Conservation (phyloP, 2,113 vertebrate genomes). For the Bubalus kerabau region DNA sequence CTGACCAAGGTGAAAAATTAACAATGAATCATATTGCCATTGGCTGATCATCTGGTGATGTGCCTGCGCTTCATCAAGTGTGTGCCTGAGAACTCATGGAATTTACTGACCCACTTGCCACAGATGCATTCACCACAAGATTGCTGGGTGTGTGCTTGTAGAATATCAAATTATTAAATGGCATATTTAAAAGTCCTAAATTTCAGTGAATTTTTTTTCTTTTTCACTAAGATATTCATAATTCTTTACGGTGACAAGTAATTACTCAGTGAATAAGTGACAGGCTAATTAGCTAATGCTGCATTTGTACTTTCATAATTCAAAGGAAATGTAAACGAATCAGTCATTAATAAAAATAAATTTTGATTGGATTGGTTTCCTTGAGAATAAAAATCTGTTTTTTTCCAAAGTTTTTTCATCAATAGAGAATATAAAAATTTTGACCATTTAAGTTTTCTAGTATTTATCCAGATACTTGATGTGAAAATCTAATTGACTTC, state of each 20-base stretch:
- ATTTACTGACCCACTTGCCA: neutral
- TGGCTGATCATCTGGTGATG: neutral
- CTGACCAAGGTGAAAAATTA: slow-evolving; percentile 72
- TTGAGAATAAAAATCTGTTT: neutral
- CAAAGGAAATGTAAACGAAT: neutral
- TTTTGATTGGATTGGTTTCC: neutral
- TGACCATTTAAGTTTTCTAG: neutral
- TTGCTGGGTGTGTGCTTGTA: neutral
- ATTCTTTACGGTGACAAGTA: neutral
- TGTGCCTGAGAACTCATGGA: neutral
- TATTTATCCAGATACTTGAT: neutral
- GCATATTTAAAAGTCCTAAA: neutral
- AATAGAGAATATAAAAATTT: neutral
- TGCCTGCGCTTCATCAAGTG: neutral
- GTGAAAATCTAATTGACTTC: neutral
- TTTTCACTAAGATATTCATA: neutral
- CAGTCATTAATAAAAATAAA: neutral
- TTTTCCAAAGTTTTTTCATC: neutral
- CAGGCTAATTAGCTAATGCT: neutral
- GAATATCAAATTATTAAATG: neutral
- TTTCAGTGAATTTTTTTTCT: neutral
- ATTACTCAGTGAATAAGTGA: neutral
- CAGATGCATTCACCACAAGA: neutral
- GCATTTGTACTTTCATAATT: neutral
- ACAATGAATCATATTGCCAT: slow-evolving; percentile 58